Evolutionary conservation across 2,113 vertebrate genomes (phyloP).

Genomic region (Scomber japonicus): DNA sequence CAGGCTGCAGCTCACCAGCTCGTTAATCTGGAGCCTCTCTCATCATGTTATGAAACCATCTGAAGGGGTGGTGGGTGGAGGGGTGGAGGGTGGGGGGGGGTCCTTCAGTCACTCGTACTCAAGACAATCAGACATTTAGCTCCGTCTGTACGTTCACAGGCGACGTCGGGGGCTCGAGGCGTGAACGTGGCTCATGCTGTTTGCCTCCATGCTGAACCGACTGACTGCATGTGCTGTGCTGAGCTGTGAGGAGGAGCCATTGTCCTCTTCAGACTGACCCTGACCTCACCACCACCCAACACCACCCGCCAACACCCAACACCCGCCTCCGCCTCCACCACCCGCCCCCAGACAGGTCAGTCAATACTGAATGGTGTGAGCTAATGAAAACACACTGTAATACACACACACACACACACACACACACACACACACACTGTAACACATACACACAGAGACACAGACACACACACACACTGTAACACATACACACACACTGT

Average conservation of each 20-base stretch:
- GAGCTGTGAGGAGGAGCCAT: constrained; percentile 26
- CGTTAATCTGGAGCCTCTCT: constrained; percentile 13
- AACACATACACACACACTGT: too few species aligned
- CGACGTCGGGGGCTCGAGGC: neutral
- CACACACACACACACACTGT: too few species aligned
- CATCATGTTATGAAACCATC: neutral
- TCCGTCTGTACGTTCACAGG: neutral
- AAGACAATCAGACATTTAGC: constrained; percentile 10
- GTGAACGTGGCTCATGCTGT: neutral
- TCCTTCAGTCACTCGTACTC: neutral
- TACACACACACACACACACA: too few species aligned
- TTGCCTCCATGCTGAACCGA: neutral
- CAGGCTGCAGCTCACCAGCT: constrained; percentile 25
- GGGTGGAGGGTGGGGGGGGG: too few species aligned
- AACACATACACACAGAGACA: too few species aligned
- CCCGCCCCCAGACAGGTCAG: neutral
- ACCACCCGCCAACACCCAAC: constrained; percentile 17
- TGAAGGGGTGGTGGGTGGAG: neutral
- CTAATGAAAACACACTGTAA: neutral
- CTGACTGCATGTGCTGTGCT: constrained; percentile 19
- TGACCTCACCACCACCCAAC: constrained; percentile 50
- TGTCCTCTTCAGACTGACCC: constrained; percentile 39
- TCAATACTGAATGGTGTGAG: constrained; percentile 23
- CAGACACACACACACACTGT: too few species aligned
- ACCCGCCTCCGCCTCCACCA: neutral